Conservation (phyloP, 2,888 invertebrate genomes). For the Ypsolopha scabrella region DNA sequence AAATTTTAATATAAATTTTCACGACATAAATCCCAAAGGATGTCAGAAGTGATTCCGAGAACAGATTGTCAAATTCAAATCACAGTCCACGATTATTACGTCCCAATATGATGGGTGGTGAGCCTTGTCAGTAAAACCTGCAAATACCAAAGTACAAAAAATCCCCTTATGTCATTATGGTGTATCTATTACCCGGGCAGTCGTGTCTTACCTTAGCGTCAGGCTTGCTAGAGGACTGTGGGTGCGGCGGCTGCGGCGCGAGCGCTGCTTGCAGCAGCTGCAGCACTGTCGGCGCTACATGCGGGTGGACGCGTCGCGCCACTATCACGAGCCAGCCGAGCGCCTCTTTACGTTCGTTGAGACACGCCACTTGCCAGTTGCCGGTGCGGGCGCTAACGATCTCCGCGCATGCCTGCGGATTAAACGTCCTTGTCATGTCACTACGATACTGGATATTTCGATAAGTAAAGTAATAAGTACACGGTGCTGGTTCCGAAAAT, state of each 20-base stretch:
- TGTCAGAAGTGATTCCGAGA: too few species aligned
- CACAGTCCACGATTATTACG: neutral
- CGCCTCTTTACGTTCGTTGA: slow-evolving; percentile 76
- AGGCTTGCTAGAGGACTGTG: neutral
- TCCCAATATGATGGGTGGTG: too few species aligned
- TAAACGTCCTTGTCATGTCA: too few species aligned
- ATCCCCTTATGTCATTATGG: too few species aligned
- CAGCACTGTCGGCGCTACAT: slow-evolving; percentile 90
- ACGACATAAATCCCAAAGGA: too few species aligned
- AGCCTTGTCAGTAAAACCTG: neutral
- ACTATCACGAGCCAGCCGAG: slow-evolving; percentile 87
- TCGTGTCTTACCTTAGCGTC: too few species aligned
- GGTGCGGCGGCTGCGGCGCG: slow-evolving; percentile 29
- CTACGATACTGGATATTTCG: too few species aligned
- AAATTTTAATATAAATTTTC: too few species aligned
- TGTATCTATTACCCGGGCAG: too few species aligned
- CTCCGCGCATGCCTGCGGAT: slow-evolving; percentile 81
- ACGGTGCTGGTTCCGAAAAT: too few species aligned
- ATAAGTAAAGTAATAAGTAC: too few species aligned
- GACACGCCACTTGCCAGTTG: slow-evolving; percentile 95
- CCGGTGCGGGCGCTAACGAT: slow-evolving; percentile 91
- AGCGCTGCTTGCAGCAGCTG: slow-evolving; percentile 92
- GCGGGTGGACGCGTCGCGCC: slow-evolving; percentile 89
- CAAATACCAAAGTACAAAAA: neutral
- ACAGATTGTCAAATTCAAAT: too few species aligned